Evolutionary conservation across 2,797 vertebrate species (phyloP), one percentile per base, ranked within the genome.

Genomic region (Borostomias antarcticus): DNA sequence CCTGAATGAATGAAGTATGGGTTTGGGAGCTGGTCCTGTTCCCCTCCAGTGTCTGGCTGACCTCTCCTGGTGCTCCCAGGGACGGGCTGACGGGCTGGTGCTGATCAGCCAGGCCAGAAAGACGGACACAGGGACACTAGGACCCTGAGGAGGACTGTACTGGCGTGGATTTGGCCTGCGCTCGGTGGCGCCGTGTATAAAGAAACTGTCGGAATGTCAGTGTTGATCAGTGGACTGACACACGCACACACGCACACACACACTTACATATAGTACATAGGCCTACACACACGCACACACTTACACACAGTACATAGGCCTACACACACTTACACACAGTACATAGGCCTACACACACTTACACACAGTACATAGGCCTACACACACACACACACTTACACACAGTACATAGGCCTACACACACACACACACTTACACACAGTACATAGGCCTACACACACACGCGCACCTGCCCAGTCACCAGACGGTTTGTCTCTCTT

Each of bases 401-500:
- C n/a, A n/a, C n/a, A n/a, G n/a, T 45, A 51, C 23, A 19, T 9
- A 51, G 21, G 23, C n/a, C 19, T 19, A 51, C 7, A 52, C 50
- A 21, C 50, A 26, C 50, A 52, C 50, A 52, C 50, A 26, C 4
- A 52, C 21, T 4, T 11, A 2, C 50, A 52, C n/a, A n/a, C n/a
- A n/a, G n/a, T n/a, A n/a, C n/a, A n/a, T n/a, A n/a, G n/a, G n/a
- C n/a, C n/a, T 45, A 19, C 17, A 51, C 19, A 19, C n/a, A 51
- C 48, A 51, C 7, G 25, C 50, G 11, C 50, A 26, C 50, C 23
- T 21, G 25, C 50, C 8, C 4, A 52, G 6, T 4, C 21, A 2
- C 50, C n/a, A n/a, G 25, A 15, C 15, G n/a, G 40, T 17, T 7
- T 68, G 40, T 45, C 52, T 68, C 28, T 21, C 29, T 71, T 62